Conservation (phyloP, 1,140 invertebrate species). For the Stegodyphus dumicola region DNA sequence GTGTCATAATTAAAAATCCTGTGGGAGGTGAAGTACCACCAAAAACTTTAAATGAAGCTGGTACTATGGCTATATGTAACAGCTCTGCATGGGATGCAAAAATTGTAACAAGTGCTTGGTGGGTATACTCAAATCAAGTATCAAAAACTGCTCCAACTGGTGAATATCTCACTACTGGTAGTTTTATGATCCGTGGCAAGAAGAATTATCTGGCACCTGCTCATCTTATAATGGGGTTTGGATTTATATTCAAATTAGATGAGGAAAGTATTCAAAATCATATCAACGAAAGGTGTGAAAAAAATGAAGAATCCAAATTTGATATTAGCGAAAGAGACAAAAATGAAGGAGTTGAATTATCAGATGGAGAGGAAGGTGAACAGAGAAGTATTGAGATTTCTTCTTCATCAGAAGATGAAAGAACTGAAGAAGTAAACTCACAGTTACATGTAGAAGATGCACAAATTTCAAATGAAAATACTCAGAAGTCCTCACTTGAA, state of each 20-base stretch:
- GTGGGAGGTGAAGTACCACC: constrained; percentile 80
- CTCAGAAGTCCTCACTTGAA: neutral
- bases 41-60: constrained; percentile 96
- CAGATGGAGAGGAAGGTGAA: constrained; percentile 48
- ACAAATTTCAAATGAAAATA: neutral
- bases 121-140: constrained; percentile 90
- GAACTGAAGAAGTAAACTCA: constrained; percentile 39
- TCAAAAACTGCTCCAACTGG: constrained; percentile 97
- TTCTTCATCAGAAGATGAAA: constrained; percentile 19
- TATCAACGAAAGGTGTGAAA: constrained; percentile 66
- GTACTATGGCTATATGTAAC: constrained; percentile 95
- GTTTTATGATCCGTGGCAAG: constrained; percentile 98
- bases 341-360: constrained; percentile 59
- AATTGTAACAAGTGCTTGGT: constrained; percentile 94
- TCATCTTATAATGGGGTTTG: constrained; percentile 93
- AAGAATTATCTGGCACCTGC: constrained; percentile 96
- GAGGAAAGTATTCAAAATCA: constrained; percentile 70
- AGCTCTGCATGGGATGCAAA: constrained; percentile 98
- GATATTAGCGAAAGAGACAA: constrained; percentile 35
- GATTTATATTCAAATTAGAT: constrained; percentile 88
- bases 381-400: constrained; percentile 10
- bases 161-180: constrained; percentile 94
- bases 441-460: neutral
- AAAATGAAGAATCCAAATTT: constrained; percentile 46
- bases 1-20: constrained; percentile 93